A percentile compares a stretch with the other conserved stretches of the same genome.
Conservation (phyloP, 1,140 invertebrate genomes). For the Hermetia illucens region DNA sequence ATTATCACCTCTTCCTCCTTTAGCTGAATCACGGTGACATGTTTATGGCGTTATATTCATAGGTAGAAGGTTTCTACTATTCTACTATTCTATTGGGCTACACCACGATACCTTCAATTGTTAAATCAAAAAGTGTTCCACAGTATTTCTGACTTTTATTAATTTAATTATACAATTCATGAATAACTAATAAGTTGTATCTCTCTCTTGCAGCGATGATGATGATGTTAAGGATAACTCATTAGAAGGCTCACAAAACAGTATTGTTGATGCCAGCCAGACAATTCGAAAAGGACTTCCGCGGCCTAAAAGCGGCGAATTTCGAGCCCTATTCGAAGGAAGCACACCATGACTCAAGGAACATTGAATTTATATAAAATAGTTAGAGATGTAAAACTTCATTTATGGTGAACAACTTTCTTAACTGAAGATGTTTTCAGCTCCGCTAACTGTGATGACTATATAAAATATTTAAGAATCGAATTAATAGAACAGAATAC, state of each 20-base stretch:
- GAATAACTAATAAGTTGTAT: no score
- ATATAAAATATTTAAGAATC: constrained; percentile 30
- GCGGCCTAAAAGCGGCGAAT: constrained; percentile 27
- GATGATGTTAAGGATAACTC: constrained; percentile 10
- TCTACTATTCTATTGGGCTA: no score
- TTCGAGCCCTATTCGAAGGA: constrained; percentile 29
- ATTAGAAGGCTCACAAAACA: constrained; percentile 4
- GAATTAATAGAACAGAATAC: no score
- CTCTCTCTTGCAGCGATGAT: neutral
- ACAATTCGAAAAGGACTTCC: constrained; percentile 28
- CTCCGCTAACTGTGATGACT: constrained; percentile 33
- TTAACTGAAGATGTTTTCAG: constrained; percentile 17
- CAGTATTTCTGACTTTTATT: no score
- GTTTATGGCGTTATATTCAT: no score
- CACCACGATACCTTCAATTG: no score
- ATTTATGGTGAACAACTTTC: neutral
- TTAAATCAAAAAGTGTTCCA: neutral
- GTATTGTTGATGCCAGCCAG: constrained; percentile 24
- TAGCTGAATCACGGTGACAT: no score
- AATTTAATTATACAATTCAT: no score
- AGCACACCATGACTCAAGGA: constrained; percentile 16
- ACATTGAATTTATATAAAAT: neutral
- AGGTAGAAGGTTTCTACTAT: no score
- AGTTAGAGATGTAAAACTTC: neutral
- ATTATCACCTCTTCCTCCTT: no score